Evolutionary conservation across 2,888 invertebrate species (phyloP), one percentile per base, ranked within the genome.

Genomic region (Mystacides longicornis): DNA sequence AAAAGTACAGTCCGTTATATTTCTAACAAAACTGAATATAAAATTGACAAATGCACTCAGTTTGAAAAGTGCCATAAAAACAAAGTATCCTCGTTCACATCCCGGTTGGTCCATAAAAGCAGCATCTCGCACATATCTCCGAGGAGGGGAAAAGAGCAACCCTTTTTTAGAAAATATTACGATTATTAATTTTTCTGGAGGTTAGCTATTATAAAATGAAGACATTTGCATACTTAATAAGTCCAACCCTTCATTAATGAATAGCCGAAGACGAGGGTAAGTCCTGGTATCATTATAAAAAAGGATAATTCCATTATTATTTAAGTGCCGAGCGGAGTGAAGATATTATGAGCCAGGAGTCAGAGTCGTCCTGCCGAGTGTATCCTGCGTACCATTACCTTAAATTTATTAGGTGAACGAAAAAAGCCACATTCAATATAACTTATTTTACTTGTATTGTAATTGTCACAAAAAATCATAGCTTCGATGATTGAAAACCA

Each of bases 171-270:
- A 37, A 4, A 54, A 54, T 58, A 58, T 60, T 58, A 58, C 54
- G 56, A 50, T 60, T 37, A 51, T 55, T 56, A 51, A 58, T 58
- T 57, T 52, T 49, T 54, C 53, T 51, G 50, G 37, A 37, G 27
- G 27, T 11, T 27, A 27, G 43, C 52, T 55, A 55, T 54, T 55
- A 49, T 54, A 53, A 52, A 52, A 60, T 60, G 45, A 58, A 60
- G 60, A 60, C 58, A 60, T 60, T 60, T 60, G 60, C 60, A 60
- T 60, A 58, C 47, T 54, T 60, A 58, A 60, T 55, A 55, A 58
- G 56, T 42, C 51, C 37, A 37, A 14, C 37, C 11, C 37, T 3
- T 37, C 4, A 16, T 37, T n/a, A 37, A 27, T 27, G 52, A 45
- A 52, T 54, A 55, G 51, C 47, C 52, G 46, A 51, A 49, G 21